phyloP scores from a whole-genome alignment of 2,888 invertebrate genomes.

The Tridacna crocea region DNA sequence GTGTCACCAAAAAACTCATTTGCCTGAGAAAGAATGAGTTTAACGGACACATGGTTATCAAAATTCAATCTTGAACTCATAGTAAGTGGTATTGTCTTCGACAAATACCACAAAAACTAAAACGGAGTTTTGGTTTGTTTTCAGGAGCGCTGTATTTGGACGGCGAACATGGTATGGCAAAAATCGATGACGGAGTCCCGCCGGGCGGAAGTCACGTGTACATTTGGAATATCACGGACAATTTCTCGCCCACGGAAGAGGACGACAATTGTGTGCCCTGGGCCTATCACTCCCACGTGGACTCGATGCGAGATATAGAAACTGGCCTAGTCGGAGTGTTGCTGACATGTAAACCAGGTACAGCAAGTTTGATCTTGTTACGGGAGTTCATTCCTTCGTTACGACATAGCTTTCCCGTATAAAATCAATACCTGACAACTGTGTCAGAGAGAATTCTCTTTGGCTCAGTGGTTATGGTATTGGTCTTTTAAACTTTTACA shows the following conservation, averaged over 20 bases:
- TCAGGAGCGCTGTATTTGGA: slow-evolving; percentile 72
- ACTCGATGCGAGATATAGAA: slow-evolving; percentile 66
- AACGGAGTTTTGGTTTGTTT: neutral
- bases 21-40: no score
- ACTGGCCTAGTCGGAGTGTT: slow-evolving; percentile 70
- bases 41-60: no score
- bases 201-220: slow-evolving; percentile 63
- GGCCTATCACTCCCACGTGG: slow-evolving; percentile 72
- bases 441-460: no score
- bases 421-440: no score
- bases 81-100: no score
- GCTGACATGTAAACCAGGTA: slow-evolving; percentile 69
- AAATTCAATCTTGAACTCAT: no score
- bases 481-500: no score
- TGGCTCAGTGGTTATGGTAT: no score
- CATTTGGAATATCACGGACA: slow-evolving; percentile 66
- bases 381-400: no score
- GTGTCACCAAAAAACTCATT: no score
- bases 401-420: no score
- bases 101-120: no score
- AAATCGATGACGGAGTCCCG: slow-evolving; percentile 67
- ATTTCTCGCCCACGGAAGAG: slow-evolving; percentile 64
- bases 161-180: slow-evolving; percentile 50
- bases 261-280: slow-evolving; percentile 71
- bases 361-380: neutral